Evolutionary conservation across 1,140 invertebrate species (phyloP).

Genomic region (Steinernema feltiae): DNA sequence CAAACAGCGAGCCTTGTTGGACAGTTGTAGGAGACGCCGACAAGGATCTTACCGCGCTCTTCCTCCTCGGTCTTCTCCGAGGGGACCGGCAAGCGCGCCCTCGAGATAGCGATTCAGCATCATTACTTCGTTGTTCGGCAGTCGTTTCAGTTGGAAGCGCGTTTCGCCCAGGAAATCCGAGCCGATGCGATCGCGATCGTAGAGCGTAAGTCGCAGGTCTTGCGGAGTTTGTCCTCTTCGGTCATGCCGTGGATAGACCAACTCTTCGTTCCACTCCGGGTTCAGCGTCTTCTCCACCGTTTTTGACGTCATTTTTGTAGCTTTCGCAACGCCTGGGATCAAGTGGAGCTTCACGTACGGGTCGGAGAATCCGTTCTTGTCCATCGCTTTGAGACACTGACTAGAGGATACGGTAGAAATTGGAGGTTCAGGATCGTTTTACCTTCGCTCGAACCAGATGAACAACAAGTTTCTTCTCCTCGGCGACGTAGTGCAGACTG

Average conservation of each 20-base stretch:
- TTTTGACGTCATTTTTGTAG: conserved; percentile 73
- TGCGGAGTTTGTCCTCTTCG: conserved; percentile 70
- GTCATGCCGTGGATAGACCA: conserved; percentile 82
- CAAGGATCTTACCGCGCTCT: conserved; percentile 70
- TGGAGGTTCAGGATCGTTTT: background rate
- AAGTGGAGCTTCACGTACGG: conserved; percentile 83
- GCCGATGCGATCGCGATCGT: conserved; percentile 78
- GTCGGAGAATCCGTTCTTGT: conserved; percentile 80
- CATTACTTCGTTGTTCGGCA: conserved; percentile 67
- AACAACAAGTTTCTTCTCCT: conserved; percentile 54
- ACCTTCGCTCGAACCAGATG: conserved; percentile 57
- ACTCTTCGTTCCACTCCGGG: conserved; percentile 84
- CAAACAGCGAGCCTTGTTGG: conserved; percentile 69
- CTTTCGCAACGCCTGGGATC: conserved; percentile 69
- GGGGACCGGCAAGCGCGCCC: conserved; percentile 62
- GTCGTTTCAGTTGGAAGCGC: conserved; percentile 65
- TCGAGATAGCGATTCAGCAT: conserved; percentile 66
- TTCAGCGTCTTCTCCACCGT: conserved; percentile 84
- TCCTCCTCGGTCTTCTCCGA: conserved; percentile 60
- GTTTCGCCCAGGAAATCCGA: conserved; percentile 77
- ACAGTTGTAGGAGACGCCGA: conserved; percentile 76
- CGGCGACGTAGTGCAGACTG: conserved; percentile 48
- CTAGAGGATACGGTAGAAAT: conserved; percentile 21
- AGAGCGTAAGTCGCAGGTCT: conserved; percentile 67
- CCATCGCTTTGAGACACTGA: conserved; percentile 71